Base-by-base conservation (phyloP, 1,140 invertebrate species). In the Harpegnathos saltator region DNA sequence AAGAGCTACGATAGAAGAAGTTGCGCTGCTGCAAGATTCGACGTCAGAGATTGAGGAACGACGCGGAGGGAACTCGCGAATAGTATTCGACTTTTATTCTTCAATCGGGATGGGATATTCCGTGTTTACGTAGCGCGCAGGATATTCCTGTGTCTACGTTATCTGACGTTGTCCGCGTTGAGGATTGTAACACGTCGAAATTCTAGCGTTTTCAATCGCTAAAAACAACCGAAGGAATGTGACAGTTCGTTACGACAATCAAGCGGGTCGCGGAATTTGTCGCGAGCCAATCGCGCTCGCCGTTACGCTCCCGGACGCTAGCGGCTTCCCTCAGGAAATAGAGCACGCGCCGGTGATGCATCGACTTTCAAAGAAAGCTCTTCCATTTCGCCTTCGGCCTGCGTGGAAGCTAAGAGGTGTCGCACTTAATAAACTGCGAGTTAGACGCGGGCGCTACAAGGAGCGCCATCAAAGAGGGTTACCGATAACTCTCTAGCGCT, bases 301-400 rank as follows among this genome's bases (percentile, higher is more conserved):
- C 58, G 24, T 50, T n/a, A n/a, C n/a, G n/a, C n/a, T 65, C 38
- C 71, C 48, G 29, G 62, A 17, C 7, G 38, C 14, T 17, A 2
- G 14, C n/a, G 38, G 62, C 11, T 38, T 56, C 54, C n/a, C 54
- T 56, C 1, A 56, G 54, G 54, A 56, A 56, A 56, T n/a, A 24
- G 54, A 68, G 33, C 81, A 68, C 69, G 71, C 59, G 69, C 78
- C 38, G 50, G 59, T 82, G 59, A 82, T 82, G 63, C 52, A 82
- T 48, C 61, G 71, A n/a, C 15, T 19, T 29, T 19, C 17, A 62
- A 63, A 65, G 72, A 66, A 83, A 38, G 19, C 61, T 33, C 9
- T 12, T 15, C 61, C 81, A 14, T 66, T 50, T 65, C 17, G 26
- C 17, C 4, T 15, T 9, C n/a, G 29, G 9, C 4, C 19, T 24